phyloP scores from a whole-genome alignment of 2,113 vertebrate species.

The Mesembrinibis cayennensis region DNA sequence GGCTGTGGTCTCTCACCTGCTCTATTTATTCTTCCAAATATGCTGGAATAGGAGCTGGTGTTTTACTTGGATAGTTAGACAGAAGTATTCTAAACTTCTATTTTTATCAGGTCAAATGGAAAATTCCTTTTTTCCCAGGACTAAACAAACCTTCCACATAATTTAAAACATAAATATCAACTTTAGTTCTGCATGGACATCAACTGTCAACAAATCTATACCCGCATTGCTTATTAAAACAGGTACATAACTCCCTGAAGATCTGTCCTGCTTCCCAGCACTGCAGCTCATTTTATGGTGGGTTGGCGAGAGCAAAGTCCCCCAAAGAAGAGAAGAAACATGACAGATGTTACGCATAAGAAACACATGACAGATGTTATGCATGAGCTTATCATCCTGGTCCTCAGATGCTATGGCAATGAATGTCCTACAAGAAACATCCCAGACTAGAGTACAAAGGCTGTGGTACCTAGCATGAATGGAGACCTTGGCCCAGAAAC shows the following conservation, averaged over 20 bases:
- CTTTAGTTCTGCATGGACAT: neutral
- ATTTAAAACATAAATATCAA: conserved; percentile 3
- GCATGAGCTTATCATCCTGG: neutral
- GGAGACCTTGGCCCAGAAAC: neutral
- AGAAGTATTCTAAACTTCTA: neutral
- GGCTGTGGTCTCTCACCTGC: neutral
- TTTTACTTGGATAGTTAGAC: conserved; percentile 6
- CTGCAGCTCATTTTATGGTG: neutral
- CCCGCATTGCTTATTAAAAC: neutral
- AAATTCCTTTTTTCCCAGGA: neutral
- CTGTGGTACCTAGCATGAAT: neutral
- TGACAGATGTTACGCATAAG: neutral
- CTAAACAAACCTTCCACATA: neutral
- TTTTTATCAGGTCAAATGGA: conserved; percentile 21
- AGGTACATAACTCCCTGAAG: neutral
- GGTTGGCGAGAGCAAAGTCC: neutral
- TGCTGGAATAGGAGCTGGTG: neutral
- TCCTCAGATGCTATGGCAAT: neutral
- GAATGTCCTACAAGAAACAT: neutral
- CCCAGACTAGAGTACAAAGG: neutral
- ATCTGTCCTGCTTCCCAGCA: neutral
- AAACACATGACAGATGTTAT: neutral
- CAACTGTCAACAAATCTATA: neutral
- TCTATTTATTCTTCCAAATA: conserved; percentile 5
- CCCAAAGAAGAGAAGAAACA: neutral